Evolutionary conservation across 2,113 vertebrate genomes (phyloP).

Genomic region (Macaca nemestrina): DNA sequence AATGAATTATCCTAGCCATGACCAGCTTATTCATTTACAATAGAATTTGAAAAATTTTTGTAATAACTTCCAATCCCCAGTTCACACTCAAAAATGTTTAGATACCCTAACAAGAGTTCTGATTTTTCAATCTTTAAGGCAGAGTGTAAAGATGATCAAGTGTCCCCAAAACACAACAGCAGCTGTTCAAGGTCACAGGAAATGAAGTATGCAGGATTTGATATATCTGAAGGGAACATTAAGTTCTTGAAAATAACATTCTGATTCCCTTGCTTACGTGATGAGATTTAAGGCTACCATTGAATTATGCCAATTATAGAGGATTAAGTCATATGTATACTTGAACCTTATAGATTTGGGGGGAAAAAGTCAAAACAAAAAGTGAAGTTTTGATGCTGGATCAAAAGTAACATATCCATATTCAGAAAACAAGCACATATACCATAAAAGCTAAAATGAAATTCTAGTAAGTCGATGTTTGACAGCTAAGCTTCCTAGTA

Average conservation of each 20-base stretch:
- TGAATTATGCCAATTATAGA: slow-evolving; percentile 63
- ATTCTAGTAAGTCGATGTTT: neutral
- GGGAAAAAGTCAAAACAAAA: neutral
- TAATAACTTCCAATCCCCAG: slow-evolving; percentile 59
- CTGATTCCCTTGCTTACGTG: slow-evolving; percentile 68
- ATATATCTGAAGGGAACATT: slow-evolving; percentile 78
- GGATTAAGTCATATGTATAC: slow-evolving; percentile 48
- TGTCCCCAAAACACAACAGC: slow-evolving; percentile 73
- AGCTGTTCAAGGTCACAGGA: slow-evolving; percentile 80
- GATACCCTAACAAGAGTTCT: neutral
- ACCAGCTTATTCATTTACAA: slow-evolving; percentile 30
- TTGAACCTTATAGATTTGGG: slow-evolving; percentile 58
- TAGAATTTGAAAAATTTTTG: slow-evolving; percentile 48
- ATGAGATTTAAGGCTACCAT: slow-evolving; percentile 79
- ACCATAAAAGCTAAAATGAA: slow-evolving; percentile 27
- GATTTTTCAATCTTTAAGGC: slow-evolving; percentile 67
- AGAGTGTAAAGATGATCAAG: slow-evolving; percentile 74
- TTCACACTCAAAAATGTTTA: slow-evolving; percentile 64
- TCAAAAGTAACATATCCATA: neutral
- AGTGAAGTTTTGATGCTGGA: neutral
- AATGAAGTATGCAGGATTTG: slow-evolving; percentile 76
- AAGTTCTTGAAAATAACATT: slow-evolving; percentile 76
- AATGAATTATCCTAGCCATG: neutral
- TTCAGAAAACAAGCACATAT: slow-evolving; percentile 12
- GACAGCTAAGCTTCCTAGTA: neutral